phyloP scores from a whole-genome alignment of 2,113 vertebrate species.

The Thamnophis sirtalis region DNA sequence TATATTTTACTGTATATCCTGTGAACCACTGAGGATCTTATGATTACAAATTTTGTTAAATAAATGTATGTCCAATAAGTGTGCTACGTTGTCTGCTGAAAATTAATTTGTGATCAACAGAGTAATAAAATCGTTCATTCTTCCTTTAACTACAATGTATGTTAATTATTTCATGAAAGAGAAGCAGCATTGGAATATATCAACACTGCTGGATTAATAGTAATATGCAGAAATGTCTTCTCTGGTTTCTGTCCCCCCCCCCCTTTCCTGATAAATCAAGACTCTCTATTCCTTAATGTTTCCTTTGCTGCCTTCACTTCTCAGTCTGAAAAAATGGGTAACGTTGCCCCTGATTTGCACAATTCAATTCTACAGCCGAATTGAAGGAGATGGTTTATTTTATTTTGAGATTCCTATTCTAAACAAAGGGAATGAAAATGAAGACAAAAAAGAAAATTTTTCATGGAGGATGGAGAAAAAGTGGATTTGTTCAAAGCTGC shows the following conservation, averaged over 20 bases:
- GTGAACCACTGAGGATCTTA: background rate
- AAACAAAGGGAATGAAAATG: background rate
- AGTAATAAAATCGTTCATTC: background rate
- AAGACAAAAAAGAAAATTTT: background rate
- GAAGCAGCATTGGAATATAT: background rate
- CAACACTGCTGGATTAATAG: background rate
- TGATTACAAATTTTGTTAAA: background rate
- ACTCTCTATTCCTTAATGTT: background rate
- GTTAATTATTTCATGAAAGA: background rate
- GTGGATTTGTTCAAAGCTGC: constrained; percentile 8
- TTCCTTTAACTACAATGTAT: background rate
- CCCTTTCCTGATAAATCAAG: background rate
- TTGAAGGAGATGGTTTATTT: background rate
- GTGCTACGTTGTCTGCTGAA: background rate
- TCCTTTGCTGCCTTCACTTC: background rate
- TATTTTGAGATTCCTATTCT: background rate
- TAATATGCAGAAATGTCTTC: background rate
- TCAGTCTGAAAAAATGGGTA: background rate
- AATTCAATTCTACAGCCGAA: background rate
- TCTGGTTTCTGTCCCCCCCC: background rate
- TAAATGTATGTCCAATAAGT: background rate
- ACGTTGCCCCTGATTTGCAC: background rate
- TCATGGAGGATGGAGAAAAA: constrained; percentile 1
- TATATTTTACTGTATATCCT: background rate
- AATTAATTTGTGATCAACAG: background rate